These are phyloP conservation scores for Scrobipalpa atriplicella DNA, from an alignment of 2,888 invertebrate genomes.

Conservation along the genomic window DNA sequence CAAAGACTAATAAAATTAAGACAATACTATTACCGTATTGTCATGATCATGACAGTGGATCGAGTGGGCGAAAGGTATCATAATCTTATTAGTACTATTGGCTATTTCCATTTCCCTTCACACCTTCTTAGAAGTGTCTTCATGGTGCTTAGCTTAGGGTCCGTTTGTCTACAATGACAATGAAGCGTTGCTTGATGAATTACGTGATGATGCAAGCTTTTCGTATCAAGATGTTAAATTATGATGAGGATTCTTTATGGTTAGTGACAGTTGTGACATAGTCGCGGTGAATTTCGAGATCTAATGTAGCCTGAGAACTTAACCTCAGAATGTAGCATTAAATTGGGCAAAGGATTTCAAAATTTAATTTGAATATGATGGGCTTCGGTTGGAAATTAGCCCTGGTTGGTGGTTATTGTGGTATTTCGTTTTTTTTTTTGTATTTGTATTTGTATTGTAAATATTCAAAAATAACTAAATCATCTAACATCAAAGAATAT, in stretches of 20 bases:
- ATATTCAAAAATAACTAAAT: too few species aligned
- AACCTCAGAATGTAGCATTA: neutral
- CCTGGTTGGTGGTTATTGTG: neutral
- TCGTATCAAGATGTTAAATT: slow-evolving; percentile 33
- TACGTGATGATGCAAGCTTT: slow-evolving; percentile 28
- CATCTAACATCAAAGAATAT: too few species aligned
- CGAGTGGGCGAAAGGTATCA: too few species aligned
- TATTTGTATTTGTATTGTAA: too few species aligned
- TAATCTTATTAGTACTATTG: too few species aligned
- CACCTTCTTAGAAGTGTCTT: too few species aligned
- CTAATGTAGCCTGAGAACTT: neutral
- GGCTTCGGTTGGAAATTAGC: neutral
- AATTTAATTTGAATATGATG: slow-evolving; percentile 14
- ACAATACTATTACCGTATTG: too few species aligned
- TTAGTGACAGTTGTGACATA: slow-evolving; percentile 28
- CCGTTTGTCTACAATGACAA: too few species aligned
- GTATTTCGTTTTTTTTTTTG: neutral
- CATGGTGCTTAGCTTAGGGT: too few species aligned
- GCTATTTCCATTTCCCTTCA: too few species aligned
- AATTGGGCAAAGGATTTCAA: slow-evolving; percentile 6
- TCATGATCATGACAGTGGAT: too few species aligned
- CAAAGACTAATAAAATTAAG: too few species aligned
- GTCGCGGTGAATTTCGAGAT: slow-evolving; percentile 26
- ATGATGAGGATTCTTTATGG: slow-evolving; percentile 29
- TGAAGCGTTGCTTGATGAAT: slow-evolving; percentile 34